These are phyloP conservation scores for Jaculus jaculus DNA, from an alignment of 2,113 vertebrate species.

Conservation along the genomic window DNA sequence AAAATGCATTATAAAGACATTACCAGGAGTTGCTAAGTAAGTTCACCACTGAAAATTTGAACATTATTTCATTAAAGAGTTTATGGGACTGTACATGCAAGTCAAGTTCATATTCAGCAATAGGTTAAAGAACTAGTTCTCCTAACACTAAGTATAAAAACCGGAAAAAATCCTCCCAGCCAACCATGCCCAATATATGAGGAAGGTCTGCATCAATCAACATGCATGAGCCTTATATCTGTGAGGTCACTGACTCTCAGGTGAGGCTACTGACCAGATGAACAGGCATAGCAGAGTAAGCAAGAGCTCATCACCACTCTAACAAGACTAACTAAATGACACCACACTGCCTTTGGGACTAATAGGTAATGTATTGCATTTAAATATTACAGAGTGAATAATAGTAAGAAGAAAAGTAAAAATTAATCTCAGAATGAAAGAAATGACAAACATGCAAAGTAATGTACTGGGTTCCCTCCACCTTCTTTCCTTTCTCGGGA, in stretches of 20 bases:
- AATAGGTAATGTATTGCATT: neutral
- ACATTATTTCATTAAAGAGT: neutral
- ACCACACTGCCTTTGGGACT: neutral
- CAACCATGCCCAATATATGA: neutral
- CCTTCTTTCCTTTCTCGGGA: neutral
- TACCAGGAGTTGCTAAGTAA: neutral
- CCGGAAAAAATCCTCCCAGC: neutral
- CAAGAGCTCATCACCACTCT: neutral
- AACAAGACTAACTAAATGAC: neutral
- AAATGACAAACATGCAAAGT: neutral
- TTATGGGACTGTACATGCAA: neutral
- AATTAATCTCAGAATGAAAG: neutral
- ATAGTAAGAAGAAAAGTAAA: neutral
- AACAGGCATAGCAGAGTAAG: neutral
- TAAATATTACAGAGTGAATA: neutral
- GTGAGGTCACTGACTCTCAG: neutral
- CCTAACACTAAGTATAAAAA: neutral
- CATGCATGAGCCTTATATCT: neutral
- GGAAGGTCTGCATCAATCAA: neutral
- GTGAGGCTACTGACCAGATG: neutral
- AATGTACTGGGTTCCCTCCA: neutral
- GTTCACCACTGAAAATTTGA: neutral
- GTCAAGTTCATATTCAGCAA: neutral
- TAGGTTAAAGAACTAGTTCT: neutral
- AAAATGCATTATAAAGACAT: neutral